phyloP scores from a whole-genome alignment of 2,113 vertebrate species.

The Eublepharis macularius region DNA sequence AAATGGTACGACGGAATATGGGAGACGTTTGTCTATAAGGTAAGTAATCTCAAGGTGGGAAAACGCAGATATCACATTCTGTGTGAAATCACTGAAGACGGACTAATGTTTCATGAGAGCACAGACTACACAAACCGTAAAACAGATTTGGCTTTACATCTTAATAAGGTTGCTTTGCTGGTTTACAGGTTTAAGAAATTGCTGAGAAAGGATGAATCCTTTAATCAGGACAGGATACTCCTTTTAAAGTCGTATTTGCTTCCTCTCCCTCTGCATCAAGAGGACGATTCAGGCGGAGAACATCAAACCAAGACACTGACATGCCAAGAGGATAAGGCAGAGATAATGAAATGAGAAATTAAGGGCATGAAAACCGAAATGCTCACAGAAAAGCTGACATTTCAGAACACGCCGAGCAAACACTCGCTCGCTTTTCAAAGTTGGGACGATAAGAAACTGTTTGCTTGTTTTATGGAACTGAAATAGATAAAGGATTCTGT shows the following conservation, averaged over 20 bases:
- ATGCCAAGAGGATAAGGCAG: conserved; percentile 51
- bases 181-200: conserved; percentile 47
- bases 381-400: conserved; percentile 68
- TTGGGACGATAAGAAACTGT: conserved; percentile 63
- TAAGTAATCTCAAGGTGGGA: no score
- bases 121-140: background rate
- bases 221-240: conserved; percentile 46
- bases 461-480: conserved; percentile 68
- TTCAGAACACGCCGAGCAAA: conserved; percentile 59
- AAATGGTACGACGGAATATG: background rate
- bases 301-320: conserved; percentile 66
- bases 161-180: conserved; percentile 48
- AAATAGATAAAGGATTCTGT: conserved; percentile 66
- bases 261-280: conserved; percentile 39
- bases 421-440: conserved; percentile 63
- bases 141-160: conserved; percentile 52
- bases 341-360: conserved; percentile 73
- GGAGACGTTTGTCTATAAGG: background rate
- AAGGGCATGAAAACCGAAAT: conserved; percentile 63
- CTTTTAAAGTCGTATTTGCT: conserved; percentile 51
- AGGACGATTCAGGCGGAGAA: conserved; percentile 61
- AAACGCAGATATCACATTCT: background rate
- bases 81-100: background rate
- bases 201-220: conserved; percentile 44
- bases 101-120: background rate